These are phyloP conservation scores for Flexamia atlantica DNA, from an alignment of 2,888 invertebrate genomes.

Conservation along the genomic window DNA sequence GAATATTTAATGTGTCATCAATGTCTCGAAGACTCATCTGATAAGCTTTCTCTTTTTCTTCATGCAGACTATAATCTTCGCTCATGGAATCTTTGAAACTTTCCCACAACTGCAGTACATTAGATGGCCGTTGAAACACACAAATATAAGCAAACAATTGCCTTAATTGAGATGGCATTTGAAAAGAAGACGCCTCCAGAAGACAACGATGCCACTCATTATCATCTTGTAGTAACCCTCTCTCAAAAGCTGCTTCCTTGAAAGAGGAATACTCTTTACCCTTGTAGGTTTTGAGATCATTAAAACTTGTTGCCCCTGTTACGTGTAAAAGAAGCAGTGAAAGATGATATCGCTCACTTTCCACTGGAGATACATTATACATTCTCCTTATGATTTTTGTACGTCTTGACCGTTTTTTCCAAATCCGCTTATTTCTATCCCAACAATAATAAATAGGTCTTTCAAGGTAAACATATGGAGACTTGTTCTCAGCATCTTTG, in stretches of 20 bases:
- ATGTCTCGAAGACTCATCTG: conserved; percentile 6
- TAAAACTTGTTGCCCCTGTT: conserved; percentile 57
- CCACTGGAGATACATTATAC: conserved; percentile 59
- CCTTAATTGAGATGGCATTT: conserved; percentile 71
- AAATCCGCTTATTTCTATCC: conserved; percentile 15
- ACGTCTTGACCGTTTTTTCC: conserved; percentile 9
- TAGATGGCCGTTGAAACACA: conserved; percentile 68
- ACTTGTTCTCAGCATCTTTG: conserved; percentile 60
- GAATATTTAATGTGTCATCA: neutral
- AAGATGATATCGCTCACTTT: conserved; percentile 57
- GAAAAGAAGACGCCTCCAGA: conserved; percentile 68
- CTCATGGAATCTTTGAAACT: neutral
- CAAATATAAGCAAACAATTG: conserved; percentile 71
- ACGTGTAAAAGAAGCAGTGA: conserved; percentile 55
- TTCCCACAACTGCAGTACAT: conserved; percentile 63
- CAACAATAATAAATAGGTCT: conserved; percentile 56
- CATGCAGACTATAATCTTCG: neutral
- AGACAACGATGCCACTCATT: conserved; percentile 64
- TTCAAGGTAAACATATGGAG: conserved; percentile 50
- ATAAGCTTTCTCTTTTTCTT: neutral
- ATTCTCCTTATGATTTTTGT: conserved; percentile 58
- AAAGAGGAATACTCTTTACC: neutral
- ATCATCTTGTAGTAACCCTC: conserved; percentile 60
- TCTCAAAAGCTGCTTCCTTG: conserved; percentile 46
- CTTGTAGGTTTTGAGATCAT: conserved; percentile 40